Evolutionary conservation across 2,113 vertebrate genomes (phyloP).

Genomic region (Lepus americanus): DNA sequence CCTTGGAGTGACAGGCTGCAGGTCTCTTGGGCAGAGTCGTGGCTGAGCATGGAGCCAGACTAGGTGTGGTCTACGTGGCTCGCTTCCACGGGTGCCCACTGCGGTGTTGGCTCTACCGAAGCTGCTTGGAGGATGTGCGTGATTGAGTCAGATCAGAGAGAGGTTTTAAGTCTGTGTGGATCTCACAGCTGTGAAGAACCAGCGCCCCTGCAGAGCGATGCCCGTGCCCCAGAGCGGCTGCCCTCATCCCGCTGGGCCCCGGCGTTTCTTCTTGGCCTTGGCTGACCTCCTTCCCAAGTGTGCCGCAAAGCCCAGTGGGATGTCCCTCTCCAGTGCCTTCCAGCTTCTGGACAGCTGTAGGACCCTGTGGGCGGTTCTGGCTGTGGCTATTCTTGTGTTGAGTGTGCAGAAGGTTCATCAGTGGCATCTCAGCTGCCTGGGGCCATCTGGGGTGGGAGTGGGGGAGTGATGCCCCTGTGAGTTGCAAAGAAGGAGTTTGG

Average conservation of each 20-base stretch:
- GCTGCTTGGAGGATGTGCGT: neutral
- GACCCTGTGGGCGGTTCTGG: conserved; percentile 51
- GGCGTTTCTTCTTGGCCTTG: conserved; percentile 55
- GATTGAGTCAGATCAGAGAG: neutral
- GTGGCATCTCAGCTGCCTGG: neutral
- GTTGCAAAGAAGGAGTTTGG: neutral
- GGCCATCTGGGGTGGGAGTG: neutral
- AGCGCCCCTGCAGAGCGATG: neutral
- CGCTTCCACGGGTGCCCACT: neutral
- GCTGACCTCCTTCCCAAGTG: neutral
- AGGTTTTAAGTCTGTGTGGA: neutral
- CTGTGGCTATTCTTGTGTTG: conserved; percentile 36
- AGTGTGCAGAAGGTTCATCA: neutral
- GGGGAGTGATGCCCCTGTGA: neutral
- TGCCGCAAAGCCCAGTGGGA: neutral
- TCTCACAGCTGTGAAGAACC: neutral
- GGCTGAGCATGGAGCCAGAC: neutral
- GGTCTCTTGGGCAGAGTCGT: neutral
- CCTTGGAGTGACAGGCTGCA: neutral
- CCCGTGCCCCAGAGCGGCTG: conserved; percentile 18
- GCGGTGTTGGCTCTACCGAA: neutral
- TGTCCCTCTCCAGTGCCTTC: conserved; percentile 19
- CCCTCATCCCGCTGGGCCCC: neutral
- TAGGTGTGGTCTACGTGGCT: neutral
- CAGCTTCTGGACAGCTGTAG: conserved; percentile 1